phyloP scores from a whole-genome alignment of 2,888 invertebrate genomes.

The Ariolimax columbianus region DNA sequence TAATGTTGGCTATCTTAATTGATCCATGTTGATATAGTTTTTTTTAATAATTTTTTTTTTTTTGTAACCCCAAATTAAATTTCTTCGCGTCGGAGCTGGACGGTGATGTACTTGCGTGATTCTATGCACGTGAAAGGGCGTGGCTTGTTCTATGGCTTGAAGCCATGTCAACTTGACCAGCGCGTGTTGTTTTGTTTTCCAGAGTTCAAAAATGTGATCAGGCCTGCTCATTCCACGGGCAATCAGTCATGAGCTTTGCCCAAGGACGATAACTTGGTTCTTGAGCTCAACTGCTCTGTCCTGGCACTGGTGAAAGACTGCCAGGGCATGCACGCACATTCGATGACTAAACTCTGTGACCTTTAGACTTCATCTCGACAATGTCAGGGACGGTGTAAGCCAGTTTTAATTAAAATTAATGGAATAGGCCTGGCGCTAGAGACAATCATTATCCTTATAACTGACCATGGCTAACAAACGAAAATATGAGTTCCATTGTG shows the following conservation, averaged over 20 bases:
- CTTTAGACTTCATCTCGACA: neutral
- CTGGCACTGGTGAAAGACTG: neutral
- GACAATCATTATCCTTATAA: no score
- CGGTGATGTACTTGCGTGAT: neutral
- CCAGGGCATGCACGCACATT: neutral
- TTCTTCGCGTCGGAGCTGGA: neutral
- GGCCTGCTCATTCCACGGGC: neutral
- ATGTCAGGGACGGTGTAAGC: neutral
- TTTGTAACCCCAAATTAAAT: neutral
- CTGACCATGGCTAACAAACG: no score
- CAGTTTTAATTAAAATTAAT: conserved; percentile 1
- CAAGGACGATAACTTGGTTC: neutral
- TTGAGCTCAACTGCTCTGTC: neutral
- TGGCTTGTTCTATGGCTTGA: neutral
- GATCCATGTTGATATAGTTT: no score
- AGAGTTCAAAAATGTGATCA: conserved; percentile 1
- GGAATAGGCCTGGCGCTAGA: neutral
- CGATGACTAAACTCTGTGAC: neutral
- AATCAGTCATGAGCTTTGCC: neutral
- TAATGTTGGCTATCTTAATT: no score
- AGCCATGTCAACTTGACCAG: neutral
- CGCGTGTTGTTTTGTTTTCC: neutral
- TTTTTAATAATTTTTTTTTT: neutral
- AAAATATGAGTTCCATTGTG: no score
- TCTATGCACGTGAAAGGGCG: neutral